These are phyloP conservation scores for Prionailurus viverrinus DNA, from an alignment of 2,113 vertebrate species.

Conservation along the genomic window DNA sequence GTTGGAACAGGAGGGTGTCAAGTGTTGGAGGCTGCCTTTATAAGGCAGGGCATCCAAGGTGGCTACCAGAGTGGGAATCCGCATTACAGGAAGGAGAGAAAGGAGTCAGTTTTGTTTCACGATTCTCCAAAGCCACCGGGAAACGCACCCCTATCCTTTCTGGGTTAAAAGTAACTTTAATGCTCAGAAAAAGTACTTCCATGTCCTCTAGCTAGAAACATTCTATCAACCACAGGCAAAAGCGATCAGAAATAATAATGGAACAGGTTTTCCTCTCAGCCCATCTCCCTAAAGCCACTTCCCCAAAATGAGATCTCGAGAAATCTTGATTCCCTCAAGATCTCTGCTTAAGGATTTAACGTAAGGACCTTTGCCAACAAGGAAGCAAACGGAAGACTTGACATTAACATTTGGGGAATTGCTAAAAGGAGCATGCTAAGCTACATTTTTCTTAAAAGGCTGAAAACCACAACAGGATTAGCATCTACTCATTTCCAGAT, in stretches of 20 bases:
- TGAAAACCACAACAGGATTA: constrained; percentile 1
- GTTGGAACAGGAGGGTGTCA: not conserved
- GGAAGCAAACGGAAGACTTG: constrained; percentile 10
- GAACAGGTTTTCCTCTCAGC: not conserved
- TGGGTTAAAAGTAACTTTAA: constrained; percentile 69
- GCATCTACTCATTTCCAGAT: constrained; percentile 26
- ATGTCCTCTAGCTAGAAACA: not conserved
- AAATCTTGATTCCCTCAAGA: not conserved
- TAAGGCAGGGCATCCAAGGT: not conserved
- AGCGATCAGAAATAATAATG: not conserved
- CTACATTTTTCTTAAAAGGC: constrained; percentile 3
- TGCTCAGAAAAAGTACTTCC: constrained; percentile 39
- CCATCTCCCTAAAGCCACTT: not conserved
- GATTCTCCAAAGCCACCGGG: constrained; percentile 28
- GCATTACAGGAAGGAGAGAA: not conserved
- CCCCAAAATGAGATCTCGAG: not conserved
- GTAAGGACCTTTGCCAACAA: constrained; percentile 31
- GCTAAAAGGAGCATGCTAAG: constrained; percentile 15
- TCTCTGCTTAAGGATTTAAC: not conserved
- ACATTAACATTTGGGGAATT: not conserved
- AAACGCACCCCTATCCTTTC: constrained; percentile 23
- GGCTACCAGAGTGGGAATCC: not conserved
- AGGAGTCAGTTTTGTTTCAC: not conserved
- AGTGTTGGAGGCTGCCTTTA: not conserved
- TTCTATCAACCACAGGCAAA: not conserved